A percentile compares a stretch with the other conserved stretches of the same genome.
Evolutionary conservation across 2,113 vertebrate species (phyloP).

Genomic region (Grammomys dolichurus): DNA sequence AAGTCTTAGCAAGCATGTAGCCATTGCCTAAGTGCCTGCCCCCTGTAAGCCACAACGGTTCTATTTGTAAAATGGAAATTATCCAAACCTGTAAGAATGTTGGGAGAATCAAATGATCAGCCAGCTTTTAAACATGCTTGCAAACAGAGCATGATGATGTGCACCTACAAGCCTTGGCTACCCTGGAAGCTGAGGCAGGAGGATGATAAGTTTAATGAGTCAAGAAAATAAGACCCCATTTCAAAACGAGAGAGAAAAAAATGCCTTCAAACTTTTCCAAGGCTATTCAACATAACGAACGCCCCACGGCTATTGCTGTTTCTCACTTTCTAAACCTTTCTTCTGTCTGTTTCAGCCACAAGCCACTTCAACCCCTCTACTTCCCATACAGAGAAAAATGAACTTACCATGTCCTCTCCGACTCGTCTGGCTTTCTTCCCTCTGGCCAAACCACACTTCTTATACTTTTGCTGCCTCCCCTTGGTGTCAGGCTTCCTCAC

Average conservation of each 20-base stretch:
- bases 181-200: neutral
- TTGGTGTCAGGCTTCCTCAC: conserved; percentile 39
- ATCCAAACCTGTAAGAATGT: neutral
- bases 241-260: neutral
- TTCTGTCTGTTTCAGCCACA: neutral
- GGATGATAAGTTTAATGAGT: neutral
- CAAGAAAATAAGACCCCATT: neutral
- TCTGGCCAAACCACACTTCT: conserved; percentile 18
- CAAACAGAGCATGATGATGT: no score
- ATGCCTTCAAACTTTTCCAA: neutral
- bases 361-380: neutral
- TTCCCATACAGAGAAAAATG: conserved; percentile 18
- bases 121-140: neutral
- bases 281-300: neutral
- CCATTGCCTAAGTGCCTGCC: neutral
- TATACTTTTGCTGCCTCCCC: conserved; percentile 49
- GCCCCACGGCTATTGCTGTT: accelerated
- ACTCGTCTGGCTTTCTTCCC: neutral
- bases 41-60: accelerated
- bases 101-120: neutral
- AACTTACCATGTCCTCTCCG: conserved; percentile 76
- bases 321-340: neutral
- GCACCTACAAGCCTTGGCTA: neutral
- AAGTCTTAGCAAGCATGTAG: neutral
- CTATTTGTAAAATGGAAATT: neutral